Evolutionary conservation across 2,888 invertebrate species (phyloP).

Genomic region (Apodemia duryi): DNA sequence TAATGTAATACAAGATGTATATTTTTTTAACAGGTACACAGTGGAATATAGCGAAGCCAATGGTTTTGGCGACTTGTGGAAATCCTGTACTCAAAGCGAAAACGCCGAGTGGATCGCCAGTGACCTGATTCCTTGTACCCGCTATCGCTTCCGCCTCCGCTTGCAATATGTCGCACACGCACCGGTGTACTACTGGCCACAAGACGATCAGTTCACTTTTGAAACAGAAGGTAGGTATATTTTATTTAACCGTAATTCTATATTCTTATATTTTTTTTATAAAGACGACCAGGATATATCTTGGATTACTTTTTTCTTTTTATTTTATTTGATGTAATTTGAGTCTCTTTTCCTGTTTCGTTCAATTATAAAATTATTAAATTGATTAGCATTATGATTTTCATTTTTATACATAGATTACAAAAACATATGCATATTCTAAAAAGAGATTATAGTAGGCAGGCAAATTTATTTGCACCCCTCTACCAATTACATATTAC

Average conservation of each 20-base stretch:
- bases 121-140: slow-evolving; percentile 84
- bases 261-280: too few species aligned
- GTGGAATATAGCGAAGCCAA: slow-evolving; percentile 75
- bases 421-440: too few species aligned
- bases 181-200: slow-evolving; percentile 85
- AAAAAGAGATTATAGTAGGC: too few species aligned
- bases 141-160: slow-evolving; percentile 86
- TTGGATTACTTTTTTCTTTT: too few species aligned
- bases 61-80: slow-evolving; percentile 52
- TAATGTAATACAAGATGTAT: background rate
- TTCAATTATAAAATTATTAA: too few species aligned
- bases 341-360: too few species aligned
- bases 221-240: slow-evolving; percentile 83
- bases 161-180: slow-evolving; percentile 81
- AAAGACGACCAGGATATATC: too few species aligned
- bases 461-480: too few species aligned
- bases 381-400: too few species aligned
- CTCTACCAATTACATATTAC: too few species aligned
- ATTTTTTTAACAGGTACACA: slow-evolving; percentile 41
- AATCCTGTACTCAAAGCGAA: slow-evolving; percentile 38
- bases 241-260: slow-evolving; percentile 23
- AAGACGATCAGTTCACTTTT: slow-evolving; percentile 84
- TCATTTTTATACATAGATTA: too few species aligned
- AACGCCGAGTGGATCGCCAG: slow-evolving; percentile 53
- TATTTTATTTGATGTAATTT: too few species aligned